phyloP scores from a whole-genome alignment of 2,888 invertebrate genomes.

The Copidosoma aretas region DNA sequence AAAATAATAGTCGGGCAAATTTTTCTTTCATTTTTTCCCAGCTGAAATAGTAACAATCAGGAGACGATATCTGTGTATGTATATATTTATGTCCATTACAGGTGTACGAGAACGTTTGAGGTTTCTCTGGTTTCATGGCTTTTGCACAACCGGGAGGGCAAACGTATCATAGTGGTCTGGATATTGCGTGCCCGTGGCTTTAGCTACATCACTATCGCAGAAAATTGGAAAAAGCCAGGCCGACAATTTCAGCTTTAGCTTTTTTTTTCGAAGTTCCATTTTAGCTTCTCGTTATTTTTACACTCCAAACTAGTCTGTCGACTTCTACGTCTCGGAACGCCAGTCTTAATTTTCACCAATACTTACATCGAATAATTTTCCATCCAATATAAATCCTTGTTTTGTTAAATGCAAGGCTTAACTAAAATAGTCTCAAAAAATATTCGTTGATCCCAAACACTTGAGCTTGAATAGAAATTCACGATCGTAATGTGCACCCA shows the following conservation, averaged over 20 bases:
- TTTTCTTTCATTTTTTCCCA: neutral
- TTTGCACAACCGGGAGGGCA: neutral
- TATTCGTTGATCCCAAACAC: neutral
- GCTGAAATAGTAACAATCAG: too few relatives aligned
- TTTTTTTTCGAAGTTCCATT: constrained; percentile 4
- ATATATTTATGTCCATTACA: too few relatives aligned
- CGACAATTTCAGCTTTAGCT: neutral
- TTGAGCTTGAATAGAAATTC: neutral
- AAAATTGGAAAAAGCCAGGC: constrained; percentile 52
- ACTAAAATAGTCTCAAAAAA: neutral
- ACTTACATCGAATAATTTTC: neutral
- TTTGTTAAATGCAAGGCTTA: neutral
- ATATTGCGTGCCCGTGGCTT: constrained; percentile 28
- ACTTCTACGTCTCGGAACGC: neutral
- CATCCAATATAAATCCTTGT: neutral
- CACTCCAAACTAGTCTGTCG: neutral
- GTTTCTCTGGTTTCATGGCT: constrained; percentile 1
- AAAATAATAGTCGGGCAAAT: constrained; percentile 17
- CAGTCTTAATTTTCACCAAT: too few relatives aligned
- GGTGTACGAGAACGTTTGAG: constrained; percentile 15
- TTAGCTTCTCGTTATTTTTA: neutral
- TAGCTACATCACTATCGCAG: constrained; percentile 21
- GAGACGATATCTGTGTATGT: too few relatives aligned
- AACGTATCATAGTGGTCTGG: constrained; percentile 39
- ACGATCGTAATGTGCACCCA: neutral